These are phyloP conservation scores for Chaetops frenatus DNA, from an alignment of 2,113 vertebrate genomes.

Conservation along the genomic window DNA sequence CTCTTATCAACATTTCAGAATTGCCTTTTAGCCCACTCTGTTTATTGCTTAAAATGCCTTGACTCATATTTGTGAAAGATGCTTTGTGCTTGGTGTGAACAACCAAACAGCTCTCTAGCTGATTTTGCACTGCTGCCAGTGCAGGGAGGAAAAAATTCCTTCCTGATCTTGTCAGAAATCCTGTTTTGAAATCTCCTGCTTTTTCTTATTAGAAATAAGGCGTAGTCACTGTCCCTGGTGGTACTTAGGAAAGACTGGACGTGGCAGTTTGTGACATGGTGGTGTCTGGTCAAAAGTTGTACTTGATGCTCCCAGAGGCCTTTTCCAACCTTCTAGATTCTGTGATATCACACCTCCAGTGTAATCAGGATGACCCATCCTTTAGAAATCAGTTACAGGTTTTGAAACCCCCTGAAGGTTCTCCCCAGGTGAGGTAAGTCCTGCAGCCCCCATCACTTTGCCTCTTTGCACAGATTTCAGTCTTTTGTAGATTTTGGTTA, in stretches of 20 bases:
- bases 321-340: background rate
- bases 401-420: background rate
- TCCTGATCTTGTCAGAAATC: background rate
- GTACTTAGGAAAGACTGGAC: background rate
- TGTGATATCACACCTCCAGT: background rate
- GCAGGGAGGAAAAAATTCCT: background rate
- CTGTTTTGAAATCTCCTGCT: accelerated
- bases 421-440: background rate
- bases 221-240: background rate
- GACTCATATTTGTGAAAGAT: background rate
- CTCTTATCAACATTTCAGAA: background rate
- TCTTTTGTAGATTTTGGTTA: background rate
- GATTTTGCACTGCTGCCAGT: background rate
- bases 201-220: background rate
- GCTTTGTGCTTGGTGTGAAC: background rate
- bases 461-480: background rate
- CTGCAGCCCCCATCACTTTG: background rate
- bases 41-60: background rate
- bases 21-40: background rate
- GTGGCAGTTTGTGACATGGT: background rate
- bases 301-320: background rate
- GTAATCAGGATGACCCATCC: background rate
- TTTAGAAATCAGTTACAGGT: background rate
- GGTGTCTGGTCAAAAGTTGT: background rate
- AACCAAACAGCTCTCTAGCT: background rate